Percentiles rank a stretch among this genome's conserved stretches.
Conservation (phyloP, 2,888 invertebrate genomes). For the Drosophila limbata region DNA sequence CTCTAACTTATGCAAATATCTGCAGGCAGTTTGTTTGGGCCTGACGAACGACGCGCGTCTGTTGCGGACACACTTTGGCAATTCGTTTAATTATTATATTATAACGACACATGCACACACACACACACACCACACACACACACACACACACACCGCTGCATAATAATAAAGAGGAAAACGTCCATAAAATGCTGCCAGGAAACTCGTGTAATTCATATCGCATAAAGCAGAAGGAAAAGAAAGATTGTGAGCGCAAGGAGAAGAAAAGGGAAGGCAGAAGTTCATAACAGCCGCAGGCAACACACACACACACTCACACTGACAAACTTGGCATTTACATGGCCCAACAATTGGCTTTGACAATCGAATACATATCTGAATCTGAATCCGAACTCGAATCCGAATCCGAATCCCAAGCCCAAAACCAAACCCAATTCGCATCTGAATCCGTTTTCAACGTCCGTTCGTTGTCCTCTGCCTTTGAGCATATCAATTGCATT, state of each 20-base stretch:
- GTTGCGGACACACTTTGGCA: slow-evolving; percentile 81
- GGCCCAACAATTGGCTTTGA: slow-evolving; percentile 73
- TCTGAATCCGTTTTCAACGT: slow-evolving; percentile 46
- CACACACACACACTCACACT: slow-evolving; percentile 22
- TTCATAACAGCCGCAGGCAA: slow-evolving; percentile 59
- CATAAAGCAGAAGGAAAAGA: slow-evolving; percentile 54
- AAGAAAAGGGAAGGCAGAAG: background rate
- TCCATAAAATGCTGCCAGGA: slow-evolving; percentile 75
- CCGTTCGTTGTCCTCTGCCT: slow-evolving; percentile 48
- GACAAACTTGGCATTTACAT: slow-evolving; percentile 54
- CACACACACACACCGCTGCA: slow-evolving; percentile 46
- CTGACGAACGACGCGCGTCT: slow-evolving; percentile 72
- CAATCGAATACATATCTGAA: slow-evolving; percentile 74
- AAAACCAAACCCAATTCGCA: slow-evolving; percentile 21
- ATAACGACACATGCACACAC: slow-evolving; percentile 49
- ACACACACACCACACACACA: slow-evolving; percentile 11
- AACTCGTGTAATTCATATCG: slow-evolving; percentile 80
- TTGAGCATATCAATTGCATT: slow-evolving; percentile 72
- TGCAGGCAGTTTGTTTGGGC: slow-evolving; percentile 23
- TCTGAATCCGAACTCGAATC: slow-evolving; percentile 50
- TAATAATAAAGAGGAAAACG: slow-evolving; percentile 79
- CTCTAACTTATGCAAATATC: slow-evolving; percentile 35
- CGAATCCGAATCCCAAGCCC: slow-evolving; percentile 52
- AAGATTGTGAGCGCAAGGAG: background rate
- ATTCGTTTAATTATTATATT: slow-evolving; percentile 83